Evolutionary conservation across 2,888 invertebrate genomes (phyloP).

Genomic region (Uropetala carovei): DNA sequence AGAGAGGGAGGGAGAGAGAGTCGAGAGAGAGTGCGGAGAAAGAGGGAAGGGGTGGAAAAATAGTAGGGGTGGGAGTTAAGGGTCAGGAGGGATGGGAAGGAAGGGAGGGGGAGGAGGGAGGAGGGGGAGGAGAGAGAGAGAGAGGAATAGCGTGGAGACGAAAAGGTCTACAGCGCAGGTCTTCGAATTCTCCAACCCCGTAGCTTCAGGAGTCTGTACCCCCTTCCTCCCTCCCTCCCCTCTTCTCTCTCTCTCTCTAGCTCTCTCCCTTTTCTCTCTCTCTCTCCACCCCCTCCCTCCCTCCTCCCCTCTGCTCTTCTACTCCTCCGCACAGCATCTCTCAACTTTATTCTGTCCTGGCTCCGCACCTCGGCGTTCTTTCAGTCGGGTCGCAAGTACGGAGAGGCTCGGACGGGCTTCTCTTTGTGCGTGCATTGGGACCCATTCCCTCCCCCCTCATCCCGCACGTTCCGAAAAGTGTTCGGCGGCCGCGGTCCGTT

Average conservation of each 20-base stretch:
- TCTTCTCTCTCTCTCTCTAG: not conserved
- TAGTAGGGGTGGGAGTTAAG: not conserved
- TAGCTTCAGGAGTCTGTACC: constrained; percentile 51
- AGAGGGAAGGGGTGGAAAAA: not conserved
- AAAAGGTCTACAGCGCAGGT: constrained; percentile 63
- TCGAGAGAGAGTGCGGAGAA: constrained; percentile 50
- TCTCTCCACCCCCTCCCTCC: not conserved
- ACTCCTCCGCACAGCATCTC: constrained; percentile 13
- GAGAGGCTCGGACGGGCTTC: constrained; percentile 42
- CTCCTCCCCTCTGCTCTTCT: not conserved
- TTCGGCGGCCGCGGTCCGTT: not conserved
- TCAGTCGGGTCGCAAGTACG: constrained; percentile 58
- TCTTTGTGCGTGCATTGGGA: not conserved
- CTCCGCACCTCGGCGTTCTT: constrained; percentile 47
- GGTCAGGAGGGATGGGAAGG: not conserved
- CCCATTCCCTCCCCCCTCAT: not conserved
- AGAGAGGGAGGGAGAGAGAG: not conserved
- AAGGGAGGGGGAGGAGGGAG: not conserved
- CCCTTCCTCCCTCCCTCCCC: constrained; percentile 23
- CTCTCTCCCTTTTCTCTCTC: constrained; percentile 1
- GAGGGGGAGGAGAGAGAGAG: not conserved
- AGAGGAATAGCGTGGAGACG: not conserved
- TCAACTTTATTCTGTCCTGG: constrained; percentile 43
- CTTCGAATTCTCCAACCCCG: constrained; percentile 62
- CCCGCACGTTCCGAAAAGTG: not conserved